Evolutionary conservation across 2,888 invertebrate genomes (phyloP).

Genomic region (Melieria omissa): DNA sequence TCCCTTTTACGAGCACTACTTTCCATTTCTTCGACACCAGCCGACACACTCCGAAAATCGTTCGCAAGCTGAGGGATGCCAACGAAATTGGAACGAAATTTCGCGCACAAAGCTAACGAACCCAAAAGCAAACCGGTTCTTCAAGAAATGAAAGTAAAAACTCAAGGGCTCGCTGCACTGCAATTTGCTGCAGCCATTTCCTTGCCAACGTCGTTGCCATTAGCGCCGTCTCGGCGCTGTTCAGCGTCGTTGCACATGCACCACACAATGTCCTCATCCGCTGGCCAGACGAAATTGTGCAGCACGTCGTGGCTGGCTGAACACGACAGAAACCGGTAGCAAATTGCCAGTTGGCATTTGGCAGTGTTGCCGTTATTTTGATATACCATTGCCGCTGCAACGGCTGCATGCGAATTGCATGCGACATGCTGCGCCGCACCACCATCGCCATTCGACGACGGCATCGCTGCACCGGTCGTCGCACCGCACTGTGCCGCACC

Average conservation of each 20-base stretch:
- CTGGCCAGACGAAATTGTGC: slow-evolving; percentile 12
- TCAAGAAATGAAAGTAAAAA: slow-evolving; percentile 64
- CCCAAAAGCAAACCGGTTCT: slow-evolving; percentile 33
- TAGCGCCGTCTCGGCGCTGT: no score
- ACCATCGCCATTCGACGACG: slow-evolving; percentile 21
- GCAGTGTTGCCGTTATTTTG: slow-evolving; percentile 28
- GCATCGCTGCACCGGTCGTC: slow-evolving; percentile 8
- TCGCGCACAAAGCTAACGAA: slow-evolving; percentile 29
- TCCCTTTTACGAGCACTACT: slow-evolving; percentile 32
- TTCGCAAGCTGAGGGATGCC: not conserved
- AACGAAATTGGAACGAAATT: not conserved
- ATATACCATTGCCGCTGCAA: not conserved
- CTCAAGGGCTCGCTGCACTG: slow-evolving; percentile 66
- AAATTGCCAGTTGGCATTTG: not conserved
- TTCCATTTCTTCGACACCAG: slow-evolving; percentile 31
- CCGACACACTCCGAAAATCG: not conserved
- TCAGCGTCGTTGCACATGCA: not conserved
- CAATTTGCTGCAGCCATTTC: slow-evolving; percentile 46
- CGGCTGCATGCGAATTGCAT: slow-evolving; percentile 13
- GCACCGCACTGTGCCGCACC: slow-evolving; percentile 14
- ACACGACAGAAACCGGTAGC: slow-evolving; percentile 23
- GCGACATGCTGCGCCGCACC: slow-evolving; percentile 3
- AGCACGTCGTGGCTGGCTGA: not conserved
- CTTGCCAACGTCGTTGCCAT: not conserved
- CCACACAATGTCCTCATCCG: slow-evolving; percentile 4